phyloP scores from a whole-genome alignment of 2,797 vertebrate genomes.

The Darevskia nairensis region DNA sequence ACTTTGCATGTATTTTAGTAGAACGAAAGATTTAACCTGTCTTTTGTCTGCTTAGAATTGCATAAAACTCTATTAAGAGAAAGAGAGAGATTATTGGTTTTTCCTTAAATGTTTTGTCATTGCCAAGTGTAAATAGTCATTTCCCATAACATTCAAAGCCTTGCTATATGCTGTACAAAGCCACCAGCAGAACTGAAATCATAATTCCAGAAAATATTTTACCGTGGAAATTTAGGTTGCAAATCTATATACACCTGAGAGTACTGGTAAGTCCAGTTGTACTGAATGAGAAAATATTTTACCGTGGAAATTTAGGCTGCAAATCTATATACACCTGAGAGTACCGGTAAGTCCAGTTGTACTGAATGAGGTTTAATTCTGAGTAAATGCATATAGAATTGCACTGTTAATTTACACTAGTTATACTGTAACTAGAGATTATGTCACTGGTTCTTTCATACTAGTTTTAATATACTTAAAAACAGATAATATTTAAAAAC shows the following conservation, averaged over 20 bases:
- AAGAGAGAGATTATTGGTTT: not conserved
- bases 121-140: not conserved
- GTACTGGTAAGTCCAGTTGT: too few species aligned
- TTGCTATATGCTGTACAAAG: not conserved
- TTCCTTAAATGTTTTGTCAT: not conserved
- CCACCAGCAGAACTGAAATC: not conserved
- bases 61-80: too few species aligned
- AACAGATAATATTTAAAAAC: not conserved
- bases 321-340: too few species aligned
- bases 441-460: not conserved
- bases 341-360: too few species aligned
- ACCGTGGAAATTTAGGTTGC: not conserved
- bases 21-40: not conserved
- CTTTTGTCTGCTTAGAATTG: too few species aligned
- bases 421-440: not conserved
- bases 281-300: not conserved
- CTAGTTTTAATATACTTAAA: not conserved
- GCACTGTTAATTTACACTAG: not conserved
- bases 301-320: not conserved
- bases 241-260: too few species aligned
- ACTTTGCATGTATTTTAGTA: not conserved
- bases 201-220: not conserved
- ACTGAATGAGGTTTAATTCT: too few species aligned
- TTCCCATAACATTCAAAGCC: not conserved
- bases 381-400: too few species aligned